A percentile compares a stretch with the other conserved stretches of the same genome.
Conservation (phyloP, 2,888 invertebrate species). For the Conops quadrifasciatus region DNA sequence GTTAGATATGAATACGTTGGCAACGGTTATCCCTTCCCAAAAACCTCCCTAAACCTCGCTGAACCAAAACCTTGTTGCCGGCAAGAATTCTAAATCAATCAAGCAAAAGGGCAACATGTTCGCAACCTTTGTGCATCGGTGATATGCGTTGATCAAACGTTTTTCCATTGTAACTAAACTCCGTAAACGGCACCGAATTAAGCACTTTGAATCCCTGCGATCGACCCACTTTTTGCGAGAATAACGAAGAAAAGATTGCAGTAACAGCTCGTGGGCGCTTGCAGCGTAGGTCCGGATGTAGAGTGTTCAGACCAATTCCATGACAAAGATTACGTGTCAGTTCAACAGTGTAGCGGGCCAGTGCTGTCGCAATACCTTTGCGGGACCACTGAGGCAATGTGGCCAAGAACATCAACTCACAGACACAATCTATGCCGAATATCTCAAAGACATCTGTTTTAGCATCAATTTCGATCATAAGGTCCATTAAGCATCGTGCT, state of each 20-base stretch:
- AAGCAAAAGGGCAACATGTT: constrained; percentile 46
- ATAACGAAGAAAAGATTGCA: constrained; percentile 70
- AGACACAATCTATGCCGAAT: constrained; percentile 70
- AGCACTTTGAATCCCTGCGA: constrained; percentile 68
- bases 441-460: constrained; percentile 71
- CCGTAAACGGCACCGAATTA: constrained; percentile 67
- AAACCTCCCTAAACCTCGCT: no score
- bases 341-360: constrained; percentile 69
- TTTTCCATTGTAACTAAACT: constrained; percentile 70
- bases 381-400: constrained; percentile 68
- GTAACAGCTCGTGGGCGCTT: constrained; percentile 65
- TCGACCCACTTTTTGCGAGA: constrained; percentile 70
- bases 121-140: constrained; percentile 48
- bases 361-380: constrained; percentile 67
- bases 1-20: no score
- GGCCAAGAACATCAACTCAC: constrained; percentile 76
- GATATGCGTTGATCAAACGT: constrained; percentile 70
- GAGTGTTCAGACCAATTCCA: constrained; percentile 65
- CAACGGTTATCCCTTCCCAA: no score
- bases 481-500: constrained; percentile 70
- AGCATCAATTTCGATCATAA: constrained; percentile 73
- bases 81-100: no score
- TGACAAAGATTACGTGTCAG: constrained; percentile 66
- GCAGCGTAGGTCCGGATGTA: constrained; percentile 49
- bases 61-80: no score